Base-by-base conservation (phyloP, 2,888 invertebrate species). In the Neoascia interrupta region DNA sequence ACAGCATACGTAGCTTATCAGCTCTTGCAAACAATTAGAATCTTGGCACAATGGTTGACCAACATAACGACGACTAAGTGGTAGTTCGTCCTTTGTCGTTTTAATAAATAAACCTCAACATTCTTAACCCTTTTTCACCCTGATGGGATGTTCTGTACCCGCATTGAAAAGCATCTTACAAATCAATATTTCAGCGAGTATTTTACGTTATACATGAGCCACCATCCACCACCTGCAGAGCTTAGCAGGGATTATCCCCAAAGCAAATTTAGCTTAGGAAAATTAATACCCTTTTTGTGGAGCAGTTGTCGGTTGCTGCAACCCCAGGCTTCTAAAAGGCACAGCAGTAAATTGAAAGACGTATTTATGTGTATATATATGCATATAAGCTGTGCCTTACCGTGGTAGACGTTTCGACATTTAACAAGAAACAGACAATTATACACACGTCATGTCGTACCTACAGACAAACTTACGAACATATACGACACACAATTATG, bases 221-320 rank as follows among this genome's bases (percentile, higher is more conserved):
- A 41, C 28, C 70, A 64, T 51, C 66, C 37, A 69, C 60, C 70
- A 79, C 82, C 82, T 82, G 81, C 66, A 74, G 66, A 81, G 82
- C 82, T 83, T 81, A 83, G 73, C 73, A 61, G 54, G 73, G 82
- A 83, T 83, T 82, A 83, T 83, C 83, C 81, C 70, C 66, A 72
- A 81, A 83, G 82, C 81, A 82, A 82, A 83, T 83, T 83, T 83
- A 79, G 83, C 83, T 83, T 82, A 82, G 79, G 74, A 81, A 83
- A 82, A 83, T 83, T 82, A 83, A 83, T 83, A 82, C 82, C 79
- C 81, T 74, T 81, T 81, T 81, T 81, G 79, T 79, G 73, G 49
- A 68, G 60, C 58, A 61, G 73, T 66, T 61, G 41, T 68, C 51
- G 66, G 66, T 54, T 41, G n/a, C n/a, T n/a, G 66, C 54, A 60